phyloP scores from a whole-genome alignment of 2,113 vertebrate genomes.

The Montifringilla adamsi region DNA sequence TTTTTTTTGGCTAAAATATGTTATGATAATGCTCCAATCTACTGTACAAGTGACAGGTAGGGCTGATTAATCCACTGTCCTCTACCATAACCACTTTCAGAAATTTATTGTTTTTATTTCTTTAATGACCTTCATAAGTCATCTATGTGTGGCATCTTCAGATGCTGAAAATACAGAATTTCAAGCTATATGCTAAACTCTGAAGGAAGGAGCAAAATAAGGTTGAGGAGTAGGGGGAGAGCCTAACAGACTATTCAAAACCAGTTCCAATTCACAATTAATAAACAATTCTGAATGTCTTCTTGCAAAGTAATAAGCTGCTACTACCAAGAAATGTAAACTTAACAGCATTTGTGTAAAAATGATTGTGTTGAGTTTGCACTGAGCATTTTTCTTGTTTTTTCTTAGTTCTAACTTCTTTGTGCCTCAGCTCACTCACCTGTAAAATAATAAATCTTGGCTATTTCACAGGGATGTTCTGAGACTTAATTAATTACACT shows the following conservation, averaged over 20 bases:
- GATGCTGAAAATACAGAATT: not conserved
- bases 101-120: not conserved
- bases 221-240: accelerated
- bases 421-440: not conserved
- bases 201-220: not conserved
- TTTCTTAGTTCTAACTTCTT: not conserved
- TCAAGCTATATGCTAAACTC: not conserved
- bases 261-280: not conserved
- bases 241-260: not conserved
- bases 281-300: not conserved
- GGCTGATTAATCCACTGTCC: not conserved
- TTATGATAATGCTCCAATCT: not conserved
- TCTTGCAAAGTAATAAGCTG: not conserved
- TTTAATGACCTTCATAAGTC: not conserved
- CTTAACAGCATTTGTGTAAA: not conserved
- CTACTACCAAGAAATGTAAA: not conserved
- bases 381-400: not conserved
- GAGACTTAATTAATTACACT: not conserved
- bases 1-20: not conserved
- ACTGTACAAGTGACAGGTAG: not conserved
- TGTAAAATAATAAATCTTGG: not conserved
- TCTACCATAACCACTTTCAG: not conserved
- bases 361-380: not conserved
- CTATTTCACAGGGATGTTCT: not conserved
- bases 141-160: not conserved